Conservation (phyloP, 2,888 invertebrate species). For the Aporophyla lueneburgensis region DNA sequence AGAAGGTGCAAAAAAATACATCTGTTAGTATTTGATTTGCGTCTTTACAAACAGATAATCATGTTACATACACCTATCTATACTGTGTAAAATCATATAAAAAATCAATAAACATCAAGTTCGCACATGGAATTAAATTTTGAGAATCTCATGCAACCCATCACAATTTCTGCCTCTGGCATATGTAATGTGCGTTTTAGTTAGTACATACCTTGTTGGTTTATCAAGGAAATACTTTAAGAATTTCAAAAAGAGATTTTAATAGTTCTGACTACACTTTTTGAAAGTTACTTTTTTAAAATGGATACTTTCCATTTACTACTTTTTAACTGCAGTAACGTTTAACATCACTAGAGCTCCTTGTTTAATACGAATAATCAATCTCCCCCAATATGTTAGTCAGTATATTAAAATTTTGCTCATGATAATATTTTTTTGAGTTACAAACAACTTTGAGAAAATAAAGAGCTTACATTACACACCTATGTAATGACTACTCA, state of each 20-base stretch:
- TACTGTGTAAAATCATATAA: constrained; percentile 48
- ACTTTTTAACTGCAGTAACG: constrained; percentile 68
- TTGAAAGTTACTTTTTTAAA: constrained; percentile 82
- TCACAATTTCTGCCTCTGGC: constrained; percentile 44
- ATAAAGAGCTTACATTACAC: constrained; percentile 45
- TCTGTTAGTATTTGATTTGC: constrained; percentile 11
- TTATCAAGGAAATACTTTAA: constrained; percentile 29
- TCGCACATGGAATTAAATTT: constrained; percentile 22
- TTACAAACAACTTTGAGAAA: constrained; percentile 37
- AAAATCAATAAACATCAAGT: constrained; percentile 43
- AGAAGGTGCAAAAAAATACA: constrained; percentile 32
- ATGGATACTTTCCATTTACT: constrained; percentile 79
- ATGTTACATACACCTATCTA: constrained; percentile 39
- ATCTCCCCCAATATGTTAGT: constrained; percentile 37
- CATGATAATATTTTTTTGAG: constrained; percentile 35
- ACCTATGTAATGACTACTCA: constrained; percentile 54
- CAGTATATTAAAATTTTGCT: constrained; percentile 40
- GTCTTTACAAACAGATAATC: constrained; percentile 12
- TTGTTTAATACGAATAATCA: constrained; percentile 51
- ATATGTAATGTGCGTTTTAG: constrained; percentile 47
- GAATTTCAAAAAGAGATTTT: constrained; percentile 44
- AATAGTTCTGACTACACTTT: constrained; percentile 77
- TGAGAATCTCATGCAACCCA: constrained; percentile 22
- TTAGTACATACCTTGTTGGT: constrained; percentile 39
- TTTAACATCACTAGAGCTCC: constrained; percentile 71